Base-by-base conservation (phyloP, 2,888 invertebrate genomes). In the Ochropleura leucogaster region DNA sequence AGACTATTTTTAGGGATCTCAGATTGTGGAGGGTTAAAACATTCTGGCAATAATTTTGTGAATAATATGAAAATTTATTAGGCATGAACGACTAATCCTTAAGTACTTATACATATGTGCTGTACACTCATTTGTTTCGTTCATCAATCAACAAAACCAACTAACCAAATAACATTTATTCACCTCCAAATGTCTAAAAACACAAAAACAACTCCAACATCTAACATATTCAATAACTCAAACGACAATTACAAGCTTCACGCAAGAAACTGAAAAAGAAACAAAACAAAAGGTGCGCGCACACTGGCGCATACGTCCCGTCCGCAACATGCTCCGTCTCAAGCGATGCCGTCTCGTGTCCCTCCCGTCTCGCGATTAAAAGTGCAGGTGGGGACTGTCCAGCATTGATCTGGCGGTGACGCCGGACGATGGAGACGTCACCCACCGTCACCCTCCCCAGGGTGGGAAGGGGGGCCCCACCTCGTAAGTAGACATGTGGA, bases 381-480 rank as follows among this genome's bases (percentile, higher is more conserved):
- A 96, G 93, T 96, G 95, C 96, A 96, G 95, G 96, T 96, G 95
- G 95, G 92, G 93, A 88, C 90, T 93, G 94, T 94, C 94, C 94
- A 88, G 95, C 95, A 95, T 96, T 96, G 96, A 96, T 96, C 96
- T 95, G 95, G 90, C 92, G 92, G 89, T 95, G 94, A 93, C 93
- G 92, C 89, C 91, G 93, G 93, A 91, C 94, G 94, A 94, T 92
- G 93, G 92, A 94, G 93, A 94, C 91, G 92, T 92, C 93, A 85
- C 84, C 83, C 86, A 72, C 73, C 72, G 30, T 46, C 59, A 76
- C 76, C 79, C 76, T 49, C 76, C 71, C 44, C 55, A 18, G 46
- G 42, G 75, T 66, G 14, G 68, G 57, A 5, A 67, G 67, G 55
- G 75, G 67, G 84, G n/a, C 78, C 78, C 87, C 85, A 86, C 89